Conservation (phyloP, 1,140 invertebrate genomes). For the Cheumatopsyche charites region DNA sequence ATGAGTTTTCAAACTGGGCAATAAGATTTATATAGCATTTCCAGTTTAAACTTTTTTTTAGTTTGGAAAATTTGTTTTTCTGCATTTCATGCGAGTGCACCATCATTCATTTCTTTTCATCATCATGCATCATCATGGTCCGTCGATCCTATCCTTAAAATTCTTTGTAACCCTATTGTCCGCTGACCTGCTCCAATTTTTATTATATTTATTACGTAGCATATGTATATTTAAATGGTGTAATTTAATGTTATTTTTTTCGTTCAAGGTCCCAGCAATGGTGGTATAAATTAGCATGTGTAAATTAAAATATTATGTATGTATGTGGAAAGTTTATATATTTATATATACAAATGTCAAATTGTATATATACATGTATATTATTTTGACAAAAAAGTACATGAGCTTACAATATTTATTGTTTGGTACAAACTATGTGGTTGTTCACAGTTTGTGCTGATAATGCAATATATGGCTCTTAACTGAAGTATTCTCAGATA, state of each 20-base stretch:
- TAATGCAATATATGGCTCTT: conserved; percentile 1
- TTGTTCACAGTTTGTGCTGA: neutral
- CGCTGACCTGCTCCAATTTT: conserved; percentile 10
- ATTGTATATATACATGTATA: conserved; percentile 4
- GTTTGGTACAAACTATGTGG: neutral
- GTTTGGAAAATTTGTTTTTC: neutral
- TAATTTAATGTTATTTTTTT: conserved; percentile 47
- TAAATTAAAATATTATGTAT: conserved; percentile 38
- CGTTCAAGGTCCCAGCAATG: conserved; percentile 48
- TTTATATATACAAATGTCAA: neutral
- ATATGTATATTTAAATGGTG: conserved; percentile 37
- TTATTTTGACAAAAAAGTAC: neutral
- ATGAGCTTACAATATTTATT: too few species aligned
- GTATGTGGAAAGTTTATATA: conserved; percentile 26
- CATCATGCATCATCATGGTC: conserved; percentile 28
- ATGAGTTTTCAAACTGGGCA: neutral
- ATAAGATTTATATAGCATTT: neutral
- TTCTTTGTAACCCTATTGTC: conserved; percentile 6
- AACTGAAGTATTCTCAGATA: conserved; percentile 1
- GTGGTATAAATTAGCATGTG: conserved; percentile 48
- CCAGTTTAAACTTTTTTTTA: conserved; percentile 7
- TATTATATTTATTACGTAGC: conserved; percentile 35
- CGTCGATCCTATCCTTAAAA: neutral
- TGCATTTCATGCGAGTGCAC: conserved; percentile 26
- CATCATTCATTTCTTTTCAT: conserved; percentile 28